Base-by-base conservation (phyloP, 2,888 invertebrate genomes). In the Palloptera scutellata region DNA sequence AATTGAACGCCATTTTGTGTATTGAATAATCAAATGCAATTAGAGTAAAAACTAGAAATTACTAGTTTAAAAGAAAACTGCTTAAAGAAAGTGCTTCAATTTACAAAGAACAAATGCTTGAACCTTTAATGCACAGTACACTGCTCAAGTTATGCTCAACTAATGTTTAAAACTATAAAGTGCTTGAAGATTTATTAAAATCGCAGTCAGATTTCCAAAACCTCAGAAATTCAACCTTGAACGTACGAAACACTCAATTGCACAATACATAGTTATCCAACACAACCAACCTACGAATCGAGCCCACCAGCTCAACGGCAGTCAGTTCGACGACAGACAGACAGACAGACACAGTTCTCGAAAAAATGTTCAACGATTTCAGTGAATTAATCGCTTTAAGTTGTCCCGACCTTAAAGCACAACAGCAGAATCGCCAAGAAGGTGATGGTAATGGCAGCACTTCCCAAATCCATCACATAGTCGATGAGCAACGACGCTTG, bases 351-450 rank as follows among this genome's bases (percentile, higher is more conserved):
- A n/a, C n/a, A n/a, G n/a, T n/a, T n/a, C n/a, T n/a, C 10, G 6
- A 12, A 2, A 53, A 52, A 68, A 83, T 82, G 82, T 79, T 81
- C 67, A 77, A 75, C 74, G 83, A 83, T 74, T 68, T 81, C 40
- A 84, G 82, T 73, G 83, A 83, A 79, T 51, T 83, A 51, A 79
- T 83, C 67, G 84, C 83, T 67, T 73, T 84, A 45, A 74, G 78
- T 61, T 80, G 82, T 70, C 77, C 83, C 63, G 81, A 84, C 73
- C 75, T 84, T 40, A 73, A 64, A 69, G 71, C 43, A 66, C 69
- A 13, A 66, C 11, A 66, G 19, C 42, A 64, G 40, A 52, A 57
- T 42, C 30, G 43, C 73, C 70, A 63, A 66, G 45, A 54, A 66
- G 59, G 45, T 19, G 54, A 59, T n/a, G 61, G 64, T n/a, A 63